phyloP scores from a whole-genome alignment of 2,797 vertebrate species.

The Gambelia wislizenii region DNA sequence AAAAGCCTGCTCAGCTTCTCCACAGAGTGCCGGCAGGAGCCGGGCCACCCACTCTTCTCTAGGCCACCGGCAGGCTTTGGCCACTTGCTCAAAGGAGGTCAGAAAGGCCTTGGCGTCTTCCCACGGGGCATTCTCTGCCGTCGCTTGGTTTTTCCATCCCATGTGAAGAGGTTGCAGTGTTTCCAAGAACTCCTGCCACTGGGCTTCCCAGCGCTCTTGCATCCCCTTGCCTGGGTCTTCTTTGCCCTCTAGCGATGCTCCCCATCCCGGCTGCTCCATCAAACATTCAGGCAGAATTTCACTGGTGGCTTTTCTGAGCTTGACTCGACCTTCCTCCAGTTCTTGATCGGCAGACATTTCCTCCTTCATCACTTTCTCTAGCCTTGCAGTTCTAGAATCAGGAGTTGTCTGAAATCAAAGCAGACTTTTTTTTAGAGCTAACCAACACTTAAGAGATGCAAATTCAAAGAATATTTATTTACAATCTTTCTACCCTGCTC shows the following conservation, averaged over 20 bases:
- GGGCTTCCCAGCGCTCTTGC: neutral
- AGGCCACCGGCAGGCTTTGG: too few relatives aligned
- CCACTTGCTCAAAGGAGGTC: neutral
- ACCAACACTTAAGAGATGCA: too few relatives aligned
- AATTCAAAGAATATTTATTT: neutral
- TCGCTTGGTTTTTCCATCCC: neutral
- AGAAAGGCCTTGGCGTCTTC: constrained; percentile 8
- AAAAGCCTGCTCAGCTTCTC: too few relatives aligned
- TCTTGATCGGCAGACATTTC: neutral
- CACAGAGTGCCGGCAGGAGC: too few relatives aligned
- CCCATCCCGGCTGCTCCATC: neutral
- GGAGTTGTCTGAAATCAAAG: neutral
- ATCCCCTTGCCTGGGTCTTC: neutral
- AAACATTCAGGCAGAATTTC: neutral
- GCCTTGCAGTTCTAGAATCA: neutral
- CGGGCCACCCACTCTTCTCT: too few relatives aligned
- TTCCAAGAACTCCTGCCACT: neutral
- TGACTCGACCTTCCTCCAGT: accelerated
- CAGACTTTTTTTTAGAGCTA: neutral
- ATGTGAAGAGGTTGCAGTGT: neutral
- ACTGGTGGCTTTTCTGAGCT: neutral
- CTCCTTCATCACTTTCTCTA: neutral
- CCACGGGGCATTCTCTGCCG: neutral
- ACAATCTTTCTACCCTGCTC: too few relatives aligned
- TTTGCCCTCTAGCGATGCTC: neutral